A percentile compares a stretch with the other conserved stretches of the same genome.
phyloP scores from a whole-genome alignment of 2,888 invertebrate genomes.

The Slavum lentiscoides region DNA sequence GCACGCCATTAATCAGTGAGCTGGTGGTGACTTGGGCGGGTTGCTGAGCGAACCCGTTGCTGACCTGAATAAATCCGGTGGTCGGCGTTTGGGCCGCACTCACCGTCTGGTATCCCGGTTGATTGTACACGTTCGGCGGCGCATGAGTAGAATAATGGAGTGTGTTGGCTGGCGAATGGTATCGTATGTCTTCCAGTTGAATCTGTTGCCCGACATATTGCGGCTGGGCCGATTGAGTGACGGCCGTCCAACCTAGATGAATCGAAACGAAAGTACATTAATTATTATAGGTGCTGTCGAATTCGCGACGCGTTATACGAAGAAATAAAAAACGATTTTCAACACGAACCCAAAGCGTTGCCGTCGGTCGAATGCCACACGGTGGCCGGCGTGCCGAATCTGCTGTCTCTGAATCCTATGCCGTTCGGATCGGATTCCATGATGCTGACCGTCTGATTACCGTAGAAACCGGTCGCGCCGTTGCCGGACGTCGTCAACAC shows the following conservation, averaged over 20 bases:
- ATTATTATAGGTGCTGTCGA: too few relatives aligned
- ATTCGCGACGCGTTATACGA: background rate
- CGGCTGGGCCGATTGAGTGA: constrained; percentile 45
- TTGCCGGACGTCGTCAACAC: constrained; percentile 39
- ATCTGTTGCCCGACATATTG: constrained; percentile 49
- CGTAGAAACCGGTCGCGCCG: constrained; percentile 42
- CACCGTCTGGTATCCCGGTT: constrained; percentile 44
- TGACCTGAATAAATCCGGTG: constrained; percentile 44
- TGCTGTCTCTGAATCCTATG: constrained; percentile 37
- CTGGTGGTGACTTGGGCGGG: constrained; percentile 49
- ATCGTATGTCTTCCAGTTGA: constrained; percentile 48
- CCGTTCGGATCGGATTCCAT: constrained; percentile 51
- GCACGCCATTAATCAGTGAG: constrained; percentile 38
- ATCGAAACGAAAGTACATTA: background rate
- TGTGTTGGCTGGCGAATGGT: constrained; percentile 46
- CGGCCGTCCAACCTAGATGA: constrained; percentile 51
- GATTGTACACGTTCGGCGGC: constrained; percentile 45
- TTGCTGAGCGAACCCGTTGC: constrained; percentile 44
- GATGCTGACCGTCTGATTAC: constrained; percentile 43
- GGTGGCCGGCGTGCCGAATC: constrained; percentile 46
- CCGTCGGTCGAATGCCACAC: constrained; percentile 50
- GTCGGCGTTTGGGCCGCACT: constrained; percentile 42
- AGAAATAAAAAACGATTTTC: background rate
- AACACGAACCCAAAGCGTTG: constrained; percentile 42
- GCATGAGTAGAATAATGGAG: constrained; percentile 48